Base-by-base conservation (phyloP, 2,888 invertebrate genomes). In the Eudasyphora cyanicolor region DNA sequence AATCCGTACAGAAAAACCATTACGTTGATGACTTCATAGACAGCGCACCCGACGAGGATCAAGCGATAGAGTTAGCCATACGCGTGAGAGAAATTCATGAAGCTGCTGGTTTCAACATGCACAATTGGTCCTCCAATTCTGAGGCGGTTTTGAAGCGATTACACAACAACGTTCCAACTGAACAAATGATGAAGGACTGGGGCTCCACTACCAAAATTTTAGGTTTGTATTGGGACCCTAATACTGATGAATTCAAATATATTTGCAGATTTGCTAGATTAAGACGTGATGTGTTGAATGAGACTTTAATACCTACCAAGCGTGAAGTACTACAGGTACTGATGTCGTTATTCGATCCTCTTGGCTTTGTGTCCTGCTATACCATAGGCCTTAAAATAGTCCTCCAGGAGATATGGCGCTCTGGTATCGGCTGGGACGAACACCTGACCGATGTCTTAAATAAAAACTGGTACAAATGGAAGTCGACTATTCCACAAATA, bases 221-320 rank as follows among this genome's bases (percentile, higher is more conserved):
- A 24, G 75, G 62, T 27, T 27, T 45, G 45, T 45, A 45, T 45
- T 45, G 45, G 45, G 73, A 81, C 7, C 69, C 77, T 6, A 45
- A 21, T 12, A 57, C 51, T 27, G 81, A 81, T 42, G 35, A 38
- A 38, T 84, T 79, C 32, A 84, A 71, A 75, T 84, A 86, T 79
- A 84, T 75, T 83, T 84, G 70, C 69, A 85, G n/a, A n/a, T n/a
- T n/a, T n/a, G n/a, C n/a, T n/a, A 79, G 85, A 85, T 86, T 32
- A 64, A 54, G 45, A 3, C 45, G 45, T 8, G 45, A 45, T 45
- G 12, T 45, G 2, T 45, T 45, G 12, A 45, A 45, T 29, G 84
- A n/a, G 79, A 85, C 27, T 62, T 81, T 32, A 79, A 75, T 73
- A 38, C 85, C 84, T 1, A 84, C 82, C 17, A 85, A 86, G 64